A percentile compares a stretch with the other conserved stretches of the same genome.
phyloP scores from a whole-genome alignment of 2,888 invertebrate genomes.

The Seira ritae region DNA sequence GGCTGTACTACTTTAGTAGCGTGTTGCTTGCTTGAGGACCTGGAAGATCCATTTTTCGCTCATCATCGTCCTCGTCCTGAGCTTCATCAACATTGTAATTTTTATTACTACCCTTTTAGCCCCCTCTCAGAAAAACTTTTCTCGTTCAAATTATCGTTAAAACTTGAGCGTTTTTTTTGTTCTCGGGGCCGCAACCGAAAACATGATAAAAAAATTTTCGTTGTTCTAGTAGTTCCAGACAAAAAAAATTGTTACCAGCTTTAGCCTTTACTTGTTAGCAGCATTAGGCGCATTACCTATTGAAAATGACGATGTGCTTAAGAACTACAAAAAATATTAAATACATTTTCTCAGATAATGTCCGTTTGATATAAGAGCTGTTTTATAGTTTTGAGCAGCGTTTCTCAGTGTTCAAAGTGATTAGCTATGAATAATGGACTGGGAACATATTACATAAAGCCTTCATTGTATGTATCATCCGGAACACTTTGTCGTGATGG shows the following conservation, averaged over 20 bases:
- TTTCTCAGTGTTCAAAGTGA: neutral
- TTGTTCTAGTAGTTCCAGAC: too few species aligned
- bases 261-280: too few species aligned
- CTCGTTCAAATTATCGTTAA: neutral
- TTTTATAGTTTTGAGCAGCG: too few species aligned
- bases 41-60: slow-evolving; percentile 40
- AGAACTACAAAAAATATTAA: too few species aligned
- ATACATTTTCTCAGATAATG: too few species aligned
- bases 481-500: neutral
- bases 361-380: too few species aligned
- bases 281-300: too few species aligned
- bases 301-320: too few species aligned
- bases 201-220: too few species aligned
- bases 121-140: slow-evolving; percentile 2
- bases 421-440: slow-evolving; percentile 34
- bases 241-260: too few species aligned
- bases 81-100: slow-evolving; percentile 21
- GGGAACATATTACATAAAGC: neutral
- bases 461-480: neutral
- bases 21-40: slow-evolving; percentile 23
- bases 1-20: slow-evolving; percentile 12
- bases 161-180: neutral
- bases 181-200: too few species aligned
- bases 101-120: slow-evolving; percentile 5
- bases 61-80: slow-evolving; percentile 24